A percentile compares a stretch with the other conserved stretches of the same genome.
Conservation (phyloP, 2,113 vertebrate genomes). For the Neoarius graeffei region DNA sequence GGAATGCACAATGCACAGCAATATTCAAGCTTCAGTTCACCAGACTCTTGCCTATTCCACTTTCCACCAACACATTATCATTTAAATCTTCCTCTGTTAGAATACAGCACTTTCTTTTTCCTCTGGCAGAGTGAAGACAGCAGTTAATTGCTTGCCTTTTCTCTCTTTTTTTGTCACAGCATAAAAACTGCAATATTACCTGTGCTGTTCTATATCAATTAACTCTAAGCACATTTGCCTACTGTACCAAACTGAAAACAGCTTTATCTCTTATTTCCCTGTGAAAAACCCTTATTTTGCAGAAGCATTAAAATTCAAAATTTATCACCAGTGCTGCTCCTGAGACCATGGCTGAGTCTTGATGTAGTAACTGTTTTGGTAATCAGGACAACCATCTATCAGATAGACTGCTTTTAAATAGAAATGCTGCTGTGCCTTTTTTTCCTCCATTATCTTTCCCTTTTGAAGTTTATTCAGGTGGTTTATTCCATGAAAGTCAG, state of each 20-base stretch:
- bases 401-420: constrained; percentile 32
- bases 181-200: constrained; percentile 55
- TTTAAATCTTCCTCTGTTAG: constrained; percentile 41
- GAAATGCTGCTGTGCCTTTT: not conserved
- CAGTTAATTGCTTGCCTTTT: constrained; percentile 64
- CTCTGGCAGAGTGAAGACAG: constrained; percentile 53
- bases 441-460: not conserved
- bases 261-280: constrained; percentile 42
- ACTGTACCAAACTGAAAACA: constrained; percentile 48
- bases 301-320: constrained; percentile 43
- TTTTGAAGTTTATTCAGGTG: constrained; percentile 16
- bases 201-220: constrained; percentile 52
- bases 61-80: not conserved
- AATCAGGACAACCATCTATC: constrained; percentile 46
- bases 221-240: constrained; percentile 57
- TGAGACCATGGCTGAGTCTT: constrained; percentile 26
- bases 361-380: constrained; percentile 44
- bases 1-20: not conserved
- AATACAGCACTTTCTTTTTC: constrained; percentile 56
- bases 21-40: not conserved
- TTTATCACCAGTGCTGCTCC: constrained; percentile 26
- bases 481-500: not conserved
- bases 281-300: constrained; percentile 47
- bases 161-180: constrained; percentile 41
- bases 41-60: not conserved